Conservation (phyloP, 30 jellyfish, hydroid and myxozoan genomes). For the Chrysaora quinquecirrha region DNA sequence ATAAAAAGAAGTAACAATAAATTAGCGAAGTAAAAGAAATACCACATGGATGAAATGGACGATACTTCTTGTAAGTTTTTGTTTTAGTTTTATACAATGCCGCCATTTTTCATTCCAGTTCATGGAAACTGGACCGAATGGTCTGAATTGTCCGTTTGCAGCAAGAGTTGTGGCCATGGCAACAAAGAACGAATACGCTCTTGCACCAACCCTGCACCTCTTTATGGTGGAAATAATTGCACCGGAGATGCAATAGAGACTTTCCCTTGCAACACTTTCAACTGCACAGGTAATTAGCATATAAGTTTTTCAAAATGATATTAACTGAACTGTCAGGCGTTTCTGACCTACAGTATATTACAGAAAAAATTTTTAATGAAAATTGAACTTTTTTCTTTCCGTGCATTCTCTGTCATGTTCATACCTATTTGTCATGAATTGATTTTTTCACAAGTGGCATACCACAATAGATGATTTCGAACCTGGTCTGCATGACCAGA, state of each 20-base stretch:
- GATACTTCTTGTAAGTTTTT: neutral
- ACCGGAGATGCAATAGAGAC: neutral
- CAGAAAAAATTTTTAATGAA: too few relatives aligned
- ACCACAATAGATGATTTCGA: too few relatives aligned
- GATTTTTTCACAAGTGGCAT: neutral
- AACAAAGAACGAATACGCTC: constrained; percentile 24
- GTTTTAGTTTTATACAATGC: neutral
- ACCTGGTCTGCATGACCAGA: too few relatives aligned
- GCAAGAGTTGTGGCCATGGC: constrained; percentile 56
- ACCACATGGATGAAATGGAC: neutral
- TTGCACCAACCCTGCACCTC: constrained; percentile 66
- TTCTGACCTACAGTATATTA: too few relatives aligned
- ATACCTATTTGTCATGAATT: too few relatives aligned
- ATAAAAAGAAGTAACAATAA: too few relatives aligned
- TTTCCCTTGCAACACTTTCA: constrained; percentile 33
- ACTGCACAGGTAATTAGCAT: constrained; percentile 63
- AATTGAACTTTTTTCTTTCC: neutral
- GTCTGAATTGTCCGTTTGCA: constrained; percentile 46
- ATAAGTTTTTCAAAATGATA: too few relatives aligned
- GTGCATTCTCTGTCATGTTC: neutral
- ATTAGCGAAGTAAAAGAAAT: neutral
- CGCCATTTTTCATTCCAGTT: constrained; percentile 5
- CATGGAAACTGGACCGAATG: constrained; percentile 50
- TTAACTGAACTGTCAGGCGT: neutral
- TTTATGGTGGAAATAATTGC: constrained; percentile 46